Conservation (phyloP, 2,797 vertebrate species). For the Carduelis carduelis region DNA sequence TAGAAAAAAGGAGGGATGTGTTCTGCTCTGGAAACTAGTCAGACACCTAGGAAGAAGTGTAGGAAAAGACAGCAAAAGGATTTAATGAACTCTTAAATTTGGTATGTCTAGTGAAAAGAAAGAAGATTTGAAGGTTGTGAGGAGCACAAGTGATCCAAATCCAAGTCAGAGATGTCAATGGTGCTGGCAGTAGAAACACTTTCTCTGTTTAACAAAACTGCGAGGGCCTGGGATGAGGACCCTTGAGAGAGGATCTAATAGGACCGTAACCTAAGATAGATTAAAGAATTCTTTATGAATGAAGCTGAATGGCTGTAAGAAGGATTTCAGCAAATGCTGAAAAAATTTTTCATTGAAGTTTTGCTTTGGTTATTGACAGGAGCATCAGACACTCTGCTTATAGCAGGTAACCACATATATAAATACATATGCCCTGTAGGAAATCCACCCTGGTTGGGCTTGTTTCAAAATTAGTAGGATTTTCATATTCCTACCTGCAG, state of each 20-base stretch:
- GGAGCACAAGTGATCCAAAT: neutral
- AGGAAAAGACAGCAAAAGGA: neutral
- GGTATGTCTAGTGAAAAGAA: neutral
- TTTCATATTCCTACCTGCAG: neutral
- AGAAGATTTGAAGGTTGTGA: neutral
- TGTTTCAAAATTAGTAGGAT: neutral
- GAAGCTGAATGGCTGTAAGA: neutral
- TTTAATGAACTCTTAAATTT: neutral
- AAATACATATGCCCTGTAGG: neutral
- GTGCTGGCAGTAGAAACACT: neutral
- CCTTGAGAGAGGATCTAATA: neutral
- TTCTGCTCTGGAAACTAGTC: neutral
- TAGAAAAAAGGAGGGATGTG: neutral
- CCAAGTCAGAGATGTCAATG: neutral
- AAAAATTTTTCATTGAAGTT: neutral
- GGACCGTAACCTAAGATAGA: neutral
- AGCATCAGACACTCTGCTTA: neutral
- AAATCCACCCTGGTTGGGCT: neutral
- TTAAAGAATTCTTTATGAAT: neutral
- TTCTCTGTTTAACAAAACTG: neutral
- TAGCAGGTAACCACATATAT: neutral
- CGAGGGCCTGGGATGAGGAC: accelerated
- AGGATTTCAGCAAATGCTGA: neutral
- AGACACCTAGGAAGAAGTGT: neutral
- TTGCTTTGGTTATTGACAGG: neutral